phyloP scores from a whole-genome alignment of 1,140 invertebrate genomes.

The Sinonovacula constricta region DNA sequence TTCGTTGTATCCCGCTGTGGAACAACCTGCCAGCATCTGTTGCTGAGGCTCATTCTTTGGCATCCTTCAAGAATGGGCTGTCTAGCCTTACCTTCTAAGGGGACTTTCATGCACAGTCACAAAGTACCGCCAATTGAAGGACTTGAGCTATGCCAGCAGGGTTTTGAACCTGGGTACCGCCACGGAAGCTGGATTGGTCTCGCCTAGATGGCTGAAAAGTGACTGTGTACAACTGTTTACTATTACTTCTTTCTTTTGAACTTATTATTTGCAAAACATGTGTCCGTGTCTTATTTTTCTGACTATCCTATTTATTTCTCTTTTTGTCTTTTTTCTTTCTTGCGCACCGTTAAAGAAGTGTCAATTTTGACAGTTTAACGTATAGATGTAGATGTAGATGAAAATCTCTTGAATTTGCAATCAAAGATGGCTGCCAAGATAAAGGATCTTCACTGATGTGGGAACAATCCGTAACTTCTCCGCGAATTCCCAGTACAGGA shows the following conservation, averaged over 20 bases:
- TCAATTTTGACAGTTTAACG: background rate
- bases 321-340: background rate
- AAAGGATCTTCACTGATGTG: too few relatives aligned
- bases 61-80: background rate
- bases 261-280: background rate
- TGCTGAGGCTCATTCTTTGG: conserved; percentile 10
- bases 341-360: background rate
- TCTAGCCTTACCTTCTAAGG: background rate
- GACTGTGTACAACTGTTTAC: background rate
- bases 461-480: too few relatives aligned
- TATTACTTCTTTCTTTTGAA: background rate
- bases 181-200: too few relatives aligned
- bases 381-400: too few relatives aligned
- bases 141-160: background rate
- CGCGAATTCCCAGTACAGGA: too few relatives aligned
- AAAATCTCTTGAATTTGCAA: too few relatives aligned
- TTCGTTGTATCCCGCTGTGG: background rate
- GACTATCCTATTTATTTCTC: background rate
- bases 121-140: background rate
- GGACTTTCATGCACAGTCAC: background rate
- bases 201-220: background rate
- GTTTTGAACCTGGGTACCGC: too few relatives aligned
- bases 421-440: too few relatives aligned
- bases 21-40: background rate
- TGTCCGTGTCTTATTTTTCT: background rate